Percentiles rank a stretch among this genome's conserved stretches.
Conservation (phyloP, 2,888 invertebrate species). For the Sinelater perroti region DNA sequence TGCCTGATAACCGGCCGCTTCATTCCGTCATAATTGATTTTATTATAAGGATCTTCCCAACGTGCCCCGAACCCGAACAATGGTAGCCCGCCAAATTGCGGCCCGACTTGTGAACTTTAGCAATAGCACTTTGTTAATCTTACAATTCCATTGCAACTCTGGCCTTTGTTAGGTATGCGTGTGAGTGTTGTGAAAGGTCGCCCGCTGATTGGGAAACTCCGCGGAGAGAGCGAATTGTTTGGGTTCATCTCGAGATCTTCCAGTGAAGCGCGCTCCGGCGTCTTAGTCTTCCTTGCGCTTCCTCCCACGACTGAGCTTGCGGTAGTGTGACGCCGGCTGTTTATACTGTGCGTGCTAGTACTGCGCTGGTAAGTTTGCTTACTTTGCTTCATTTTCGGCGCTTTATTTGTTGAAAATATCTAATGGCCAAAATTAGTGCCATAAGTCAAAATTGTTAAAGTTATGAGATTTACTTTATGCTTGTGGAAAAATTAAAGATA, state of each 20-base stretch:
- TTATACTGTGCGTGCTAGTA: constrained; percentile 12
- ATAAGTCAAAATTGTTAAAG: neutral
- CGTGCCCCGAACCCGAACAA: constrained; percentile 27
- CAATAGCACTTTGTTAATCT: constrained; percentile 40
- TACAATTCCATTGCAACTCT: constrained; percentile 40
- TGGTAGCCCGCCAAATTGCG: constrained; percentile 34
- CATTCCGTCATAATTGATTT: constrained; percentile 26
- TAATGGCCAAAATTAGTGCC: too few species aligned
- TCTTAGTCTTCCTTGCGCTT: constrained; percentile 46
- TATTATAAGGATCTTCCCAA: constrained; percentile 30
- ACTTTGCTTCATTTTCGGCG: neutral
- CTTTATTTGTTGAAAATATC: neutral
- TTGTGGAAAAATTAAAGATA: too few species aligned
- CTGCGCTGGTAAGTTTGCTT: constrained; percentile 1
- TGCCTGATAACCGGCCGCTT: constrained; percentile 13
- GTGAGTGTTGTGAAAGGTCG: constrained; percentile 55
- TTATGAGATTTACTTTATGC: too few species aligned
- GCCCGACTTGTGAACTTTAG: constrained; percentile 41
- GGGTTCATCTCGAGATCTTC: constrained; percentile 54
- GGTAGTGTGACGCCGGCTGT: constrained; percentile 12
- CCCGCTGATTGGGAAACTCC: constrained; percentile 50
- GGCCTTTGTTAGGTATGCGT: constrained; percentile 51
- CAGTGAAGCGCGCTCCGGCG: constrained; percentile 49
- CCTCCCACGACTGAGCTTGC: constrained; percentile 26
- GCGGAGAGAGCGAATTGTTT: constrained; percentile 54